Conservation (phyloP, 2,113 vertebrate species). For the Colaptes auratus region DNA sequence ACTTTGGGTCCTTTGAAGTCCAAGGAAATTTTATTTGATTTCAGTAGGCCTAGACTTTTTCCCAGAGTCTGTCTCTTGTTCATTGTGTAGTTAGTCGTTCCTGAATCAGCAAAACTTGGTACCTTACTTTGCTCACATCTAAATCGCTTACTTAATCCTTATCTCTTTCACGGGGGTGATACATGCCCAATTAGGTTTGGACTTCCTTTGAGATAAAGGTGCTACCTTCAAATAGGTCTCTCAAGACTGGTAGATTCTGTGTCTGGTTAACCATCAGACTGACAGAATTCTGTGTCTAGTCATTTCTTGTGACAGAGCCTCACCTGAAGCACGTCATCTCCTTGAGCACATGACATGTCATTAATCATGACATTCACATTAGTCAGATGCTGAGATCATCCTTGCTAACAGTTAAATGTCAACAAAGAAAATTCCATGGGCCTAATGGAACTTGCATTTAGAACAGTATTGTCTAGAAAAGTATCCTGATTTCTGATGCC, state of each 20-base stretch:
- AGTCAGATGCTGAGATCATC: slow-evolving; percentile 41
- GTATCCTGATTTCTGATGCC: neutral
- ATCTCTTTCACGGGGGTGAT: neutral
- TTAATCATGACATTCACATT: neutral
- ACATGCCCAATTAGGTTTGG: neutral
- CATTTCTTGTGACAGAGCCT: slow-evolving; percentile 17
- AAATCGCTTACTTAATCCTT: neutral
- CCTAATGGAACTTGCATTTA: slow-evolving; percentile 23
- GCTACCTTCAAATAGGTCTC: neutral
- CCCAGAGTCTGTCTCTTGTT: neutral
- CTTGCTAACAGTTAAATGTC: slow-evolving; percentile 30
- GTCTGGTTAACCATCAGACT: neutral
- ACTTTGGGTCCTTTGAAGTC: neutral
- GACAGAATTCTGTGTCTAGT: slow-evolving; percentile 7
- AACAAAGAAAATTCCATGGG: neutral
- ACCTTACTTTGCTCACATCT: neutral
- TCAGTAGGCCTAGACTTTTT: neutral
- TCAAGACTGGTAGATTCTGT: neutral
- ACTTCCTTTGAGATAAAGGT: neutral
- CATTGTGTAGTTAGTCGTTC: neutral
- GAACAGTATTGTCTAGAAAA: neutral
- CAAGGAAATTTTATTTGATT: neutral
- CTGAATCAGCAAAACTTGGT: neutral
- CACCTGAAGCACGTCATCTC: neutral
- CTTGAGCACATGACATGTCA: neutral